Evolutionary conservation across 2,113 vertebrate species (phyloP).

Genomic region (Phyllostomus discolor): DNA sequence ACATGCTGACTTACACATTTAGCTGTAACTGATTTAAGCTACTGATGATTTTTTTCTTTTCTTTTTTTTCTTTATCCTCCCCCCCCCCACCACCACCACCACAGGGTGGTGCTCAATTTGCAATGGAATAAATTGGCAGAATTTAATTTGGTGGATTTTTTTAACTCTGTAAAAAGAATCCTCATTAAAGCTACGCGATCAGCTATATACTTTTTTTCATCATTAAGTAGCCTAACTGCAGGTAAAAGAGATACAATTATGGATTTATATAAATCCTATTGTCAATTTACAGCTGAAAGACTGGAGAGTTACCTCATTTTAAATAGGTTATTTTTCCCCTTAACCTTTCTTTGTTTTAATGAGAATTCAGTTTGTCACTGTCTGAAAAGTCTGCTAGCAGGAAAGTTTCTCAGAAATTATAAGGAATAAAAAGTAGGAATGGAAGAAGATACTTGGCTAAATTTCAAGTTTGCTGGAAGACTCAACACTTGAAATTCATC

Average conservation of each 20-base stretch:
- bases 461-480: slow-evolving; percentile 66
- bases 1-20: slow-evolving; percentile 94
- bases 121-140: slow-evolving; percentile 95
- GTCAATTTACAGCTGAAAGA: slow-evolving; percentile 97
- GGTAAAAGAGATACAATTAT: slow-evolving; percentile 98
- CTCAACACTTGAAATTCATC: slow-evolving; percentile 30
- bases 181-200: slow-evolving; percentile 96
- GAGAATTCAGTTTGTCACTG: slow-evolving; percentile 88
- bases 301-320: slow-evolving; percentile 87
- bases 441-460: slow-evolving; percentile 62
- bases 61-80: background rate
- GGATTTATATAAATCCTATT: slow-evolving; percentile 95
- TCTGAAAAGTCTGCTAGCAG: slow-evolving; percentile 78
- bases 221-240: slow-evolving; percentile 93
- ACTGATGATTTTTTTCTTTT: slow-evolving; percentile 85
- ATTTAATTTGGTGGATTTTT: slow-evolving; percentile 99
- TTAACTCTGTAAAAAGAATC: slow-evolving; percentile 91
- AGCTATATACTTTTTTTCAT: slow-evolving; percentile 91
- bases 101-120: slow-evolving; percentile 91
- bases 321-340: slow-evolving; percentile 86
- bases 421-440: slow-evolving; percentile 66
- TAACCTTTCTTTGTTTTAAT: slow-evolving; percentile 93
- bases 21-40: slow-evolving; percentile 92
- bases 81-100: slow-evolving; percentile 78
- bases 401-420: slow-evolving; percentile 80